Base-by-base conservation (phyloP, 2,888 invertebrate species). In the Alitta virens region DNA sequence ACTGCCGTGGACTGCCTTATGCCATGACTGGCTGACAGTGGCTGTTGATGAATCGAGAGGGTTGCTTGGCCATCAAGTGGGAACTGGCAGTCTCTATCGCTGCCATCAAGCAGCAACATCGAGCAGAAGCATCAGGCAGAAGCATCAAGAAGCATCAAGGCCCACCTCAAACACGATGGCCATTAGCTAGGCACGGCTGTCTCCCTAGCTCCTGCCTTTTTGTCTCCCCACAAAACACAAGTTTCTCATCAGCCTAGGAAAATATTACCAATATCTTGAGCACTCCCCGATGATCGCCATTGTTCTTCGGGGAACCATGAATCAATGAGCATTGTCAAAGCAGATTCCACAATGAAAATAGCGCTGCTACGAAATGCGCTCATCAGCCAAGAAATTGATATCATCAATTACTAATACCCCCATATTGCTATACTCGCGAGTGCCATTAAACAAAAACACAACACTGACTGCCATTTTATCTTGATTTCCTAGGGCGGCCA, bases 281-380 rank as follows among this genome's bases (percentile, higher is more conserved):
- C 46, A 46, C 46, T 46, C 46, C 23, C 23, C 16, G n/a, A 23
- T 18, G 40, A 33, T 42, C 23, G 59, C 59, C 33, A 51, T 52
- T 38, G 59, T 59, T 40, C 51, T 59, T 50, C 38, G 38, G 59
- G 59, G 59, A 21, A 51, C 46, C 38, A 59, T 59, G 49, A 50
- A 59, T 59, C 59, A 59, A 59, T 59, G 46, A 33, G 52, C 21
- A 26, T 23, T 59, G 59, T 59, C 59, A 59, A 26, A 50, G 38
- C 40, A 51, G 38, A 25, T 9, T 40, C 16, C 49, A 40, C 59
- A 59, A 52, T 59, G 59, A 59, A 49, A 59, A 59, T 49, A 59
- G 40, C 46, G n/a, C 46, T 9, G 18, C 46, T 46, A n/a, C 46
- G 7, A 21, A n/a, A n/a, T 46, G 46, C n/a, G 46, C 46, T 46